Conservation (phyloP, 2,797 vertebrate genomes). For the Vespertilio murinus region DNA sequence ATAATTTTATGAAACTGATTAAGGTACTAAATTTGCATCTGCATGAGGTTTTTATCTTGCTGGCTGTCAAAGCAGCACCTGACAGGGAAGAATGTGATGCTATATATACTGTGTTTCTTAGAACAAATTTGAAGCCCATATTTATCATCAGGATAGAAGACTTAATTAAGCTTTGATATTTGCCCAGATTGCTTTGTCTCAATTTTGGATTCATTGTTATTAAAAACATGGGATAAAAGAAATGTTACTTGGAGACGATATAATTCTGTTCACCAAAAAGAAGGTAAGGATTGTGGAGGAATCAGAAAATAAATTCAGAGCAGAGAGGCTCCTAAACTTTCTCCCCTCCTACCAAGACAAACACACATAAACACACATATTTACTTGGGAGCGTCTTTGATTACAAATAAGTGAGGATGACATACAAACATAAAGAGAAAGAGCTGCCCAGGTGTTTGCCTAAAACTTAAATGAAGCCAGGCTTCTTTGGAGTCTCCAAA, state of each 20-base stretch:
- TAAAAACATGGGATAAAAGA: conserved; percentile 40
- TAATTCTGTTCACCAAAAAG: neutral
- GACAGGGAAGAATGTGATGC: neutral
- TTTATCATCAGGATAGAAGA: conserved; percentile 35
- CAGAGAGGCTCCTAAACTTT: neutral
- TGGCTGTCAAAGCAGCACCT: neutral
- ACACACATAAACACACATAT: neutral
- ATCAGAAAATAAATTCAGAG: neutral
- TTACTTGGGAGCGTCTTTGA: neutral
- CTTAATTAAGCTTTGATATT: conserved; percentile 60
- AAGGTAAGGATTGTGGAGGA: neutral
- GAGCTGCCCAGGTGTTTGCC: neutral
- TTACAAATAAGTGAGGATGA: neutral
- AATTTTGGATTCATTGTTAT: conserved; percentile 49
- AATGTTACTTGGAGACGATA: conserved; percentile 44
- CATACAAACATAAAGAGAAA: neutral
- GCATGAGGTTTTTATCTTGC: conserved; percentile 29
- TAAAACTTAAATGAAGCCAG: neutral
- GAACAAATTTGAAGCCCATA: neutral
- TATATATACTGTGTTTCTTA: neutral
- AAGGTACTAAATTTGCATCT: neutral
- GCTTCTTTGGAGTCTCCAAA: conserved; percentile 1
- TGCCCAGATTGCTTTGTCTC: conserved; percentile 30
- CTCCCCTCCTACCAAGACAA: neutral
- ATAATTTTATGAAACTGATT: conserved; percentile 7